These are phyloP conservation scores for Aphelocoma californica DNA, from an alignment of 2,797 vertebrate species.

Conservation along the genomic window DNA sequence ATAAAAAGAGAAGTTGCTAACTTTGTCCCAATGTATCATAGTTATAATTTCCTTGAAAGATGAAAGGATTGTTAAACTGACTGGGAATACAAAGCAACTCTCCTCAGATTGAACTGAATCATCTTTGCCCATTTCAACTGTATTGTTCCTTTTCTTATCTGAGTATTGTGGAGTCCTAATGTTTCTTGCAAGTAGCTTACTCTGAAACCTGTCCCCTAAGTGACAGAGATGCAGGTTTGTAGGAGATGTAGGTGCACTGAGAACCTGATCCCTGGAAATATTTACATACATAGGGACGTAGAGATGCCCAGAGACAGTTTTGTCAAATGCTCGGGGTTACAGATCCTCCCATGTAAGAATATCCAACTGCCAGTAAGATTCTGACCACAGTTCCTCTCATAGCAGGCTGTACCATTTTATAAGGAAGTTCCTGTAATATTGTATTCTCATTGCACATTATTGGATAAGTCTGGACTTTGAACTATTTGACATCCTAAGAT, in stretches of 20 bases:
- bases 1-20: slow-evolving; percentile 62
- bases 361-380: neutral
- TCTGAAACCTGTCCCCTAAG: neutral
- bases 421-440: neutral
- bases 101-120: slow-evolving; percentile 41
- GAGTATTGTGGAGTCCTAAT: neutral
- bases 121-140: slow-evolving; percentile 12
- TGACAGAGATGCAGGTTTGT: neutral
- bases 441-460: neutral
- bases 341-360: neutral
- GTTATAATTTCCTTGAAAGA: slow-evolving; percentile 64
- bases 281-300: neutral
- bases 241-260: neutral
- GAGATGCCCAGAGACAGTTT: neutral
- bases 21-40: slow-evolving; percentile 48
- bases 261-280: neutral
- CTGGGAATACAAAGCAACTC: slow-evolving; percentile 51
- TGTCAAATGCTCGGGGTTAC: neutral
- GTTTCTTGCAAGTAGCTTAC: slow-evolving; percentile 14
- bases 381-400: neutral
- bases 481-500: neutral
- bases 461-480: neutral
- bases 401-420: neutral
- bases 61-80: slow-evolving; percentile 43
- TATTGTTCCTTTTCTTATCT: slow-evolving; percentile 41